phyloP scores from a whole-genome alignment of 2,113 vertebrate genomes.

The Chiloscyllium plagiosum region DNA sequence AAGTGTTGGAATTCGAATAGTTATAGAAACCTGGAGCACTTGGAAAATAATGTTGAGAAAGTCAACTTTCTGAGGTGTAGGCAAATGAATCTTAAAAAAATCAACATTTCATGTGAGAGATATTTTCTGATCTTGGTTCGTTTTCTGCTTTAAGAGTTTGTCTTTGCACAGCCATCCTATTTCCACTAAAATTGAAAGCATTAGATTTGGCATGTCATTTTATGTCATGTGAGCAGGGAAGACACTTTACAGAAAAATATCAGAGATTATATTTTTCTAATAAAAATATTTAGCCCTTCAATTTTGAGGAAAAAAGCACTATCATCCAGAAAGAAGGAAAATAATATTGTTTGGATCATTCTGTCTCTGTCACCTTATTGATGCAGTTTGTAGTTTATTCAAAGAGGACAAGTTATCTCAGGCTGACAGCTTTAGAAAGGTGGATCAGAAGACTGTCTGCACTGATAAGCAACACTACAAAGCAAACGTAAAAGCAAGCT shows the following conservation, averaged over 20 bases:
- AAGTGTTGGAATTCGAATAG: background rate
- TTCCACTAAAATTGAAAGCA: background rate
- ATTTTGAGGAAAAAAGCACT: background rate
- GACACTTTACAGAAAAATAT: background rate
- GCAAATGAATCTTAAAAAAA: background rate
- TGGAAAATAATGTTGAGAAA: background rate
- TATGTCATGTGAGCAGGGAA: background rate
- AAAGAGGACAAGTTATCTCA: constrained; percentile 43
- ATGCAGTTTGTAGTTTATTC: constrained; percentile 40
- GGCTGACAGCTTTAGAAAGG: constrained; percentile 51
- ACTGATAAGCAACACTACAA: constrained; percentile 53
- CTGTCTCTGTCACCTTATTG: background rate
- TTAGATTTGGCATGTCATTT: background rate
- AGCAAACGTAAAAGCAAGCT: constrained; percentile 45
- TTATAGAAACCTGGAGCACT: background rate
- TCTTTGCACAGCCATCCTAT: background rate
- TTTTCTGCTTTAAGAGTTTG: background rate
- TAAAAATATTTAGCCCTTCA: constrained; percentile 5
- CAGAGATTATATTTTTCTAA: background rate
- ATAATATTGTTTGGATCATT: constrained; percentile 22
- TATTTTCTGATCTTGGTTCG: no score
- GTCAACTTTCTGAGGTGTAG: background rate
- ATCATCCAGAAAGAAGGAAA: background rate
- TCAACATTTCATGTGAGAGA: background rate
- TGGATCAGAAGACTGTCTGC: constrained; percentile 46